Evolutionary conservation across 2,113 vertebrate species (phyloP).

Genomic region (Asarcornis scutulata): DNA sequence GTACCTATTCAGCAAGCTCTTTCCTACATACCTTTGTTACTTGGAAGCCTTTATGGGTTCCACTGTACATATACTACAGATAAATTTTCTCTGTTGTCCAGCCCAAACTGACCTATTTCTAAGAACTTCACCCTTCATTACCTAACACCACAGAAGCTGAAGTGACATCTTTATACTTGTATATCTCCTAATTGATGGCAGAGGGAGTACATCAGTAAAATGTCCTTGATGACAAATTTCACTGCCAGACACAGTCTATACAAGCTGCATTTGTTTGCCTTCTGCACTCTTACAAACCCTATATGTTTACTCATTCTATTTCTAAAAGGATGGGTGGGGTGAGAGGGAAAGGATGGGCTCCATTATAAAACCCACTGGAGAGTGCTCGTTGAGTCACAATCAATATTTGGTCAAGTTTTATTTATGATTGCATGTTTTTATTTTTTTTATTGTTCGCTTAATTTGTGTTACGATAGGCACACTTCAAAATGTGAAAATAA

Average conservation of each 20-base stretch:
- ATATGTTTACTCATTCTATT: constrained; percentile 45
- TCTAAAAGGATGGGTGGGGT: constrained; percentile 30
- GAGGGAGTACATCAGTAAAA: background rate
- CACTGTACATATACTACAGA: background rate
- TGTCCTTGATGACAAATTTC: background rate
- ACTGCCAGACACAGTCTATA: background rate
- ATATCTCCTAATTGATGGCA: background rate
- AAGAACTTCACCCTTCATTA: background rate
- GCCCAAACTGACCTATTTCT: background rate
- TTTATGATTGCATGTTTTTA: background rate
- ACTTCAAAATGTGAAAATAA: background rate
- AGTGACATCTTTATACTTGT: background rate
- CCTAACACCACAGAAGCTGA: background rate
- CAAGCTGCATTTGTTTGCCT: background rate
- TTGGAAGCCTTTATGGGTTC: background rate
- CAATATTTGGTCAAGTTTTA: background rate
- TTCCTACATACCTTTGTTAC: background rate
- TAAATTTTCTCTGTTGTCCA: background rate
- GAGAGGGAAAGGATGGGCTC: background rate
- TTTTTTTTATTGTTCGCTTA: background rate
- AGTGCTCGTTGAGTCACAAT: background rate
- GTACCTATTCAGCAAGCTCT: background rate
- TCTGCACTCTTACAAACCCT: background rate
- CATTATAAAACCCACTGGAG: background rate
- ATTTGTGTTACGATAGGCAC: background rate